These are phyloP conservation scores for Phylloscopus trochilus DNA, from an alignment of 2,113 vertebrate species.

Conservation along the genomic window DNA sequence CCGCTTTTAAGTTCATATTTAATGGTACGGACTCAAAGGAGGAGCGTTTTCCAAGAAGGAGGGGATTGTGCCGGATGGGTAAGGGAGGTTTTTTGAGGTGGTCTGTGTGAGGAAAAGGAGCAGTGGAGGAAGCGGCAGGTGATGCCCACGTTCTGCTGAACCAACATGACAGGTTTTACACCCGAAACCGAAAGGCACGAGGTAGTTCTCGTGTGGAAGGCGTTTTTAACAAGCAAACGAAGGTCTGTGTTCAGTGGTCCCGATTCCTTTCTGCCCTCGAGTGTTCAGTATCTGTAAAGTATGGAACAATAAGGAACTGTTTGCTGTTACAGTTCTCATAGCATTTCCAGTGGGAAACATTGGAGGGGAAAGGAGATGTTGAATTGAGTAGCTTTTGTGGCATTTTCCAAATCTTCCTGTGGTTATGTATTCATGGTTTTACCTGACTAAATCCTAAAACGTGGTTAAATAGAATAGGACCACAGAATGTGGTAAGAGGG, in stretches of 20 bases:
- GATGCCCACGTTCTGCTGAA: neutral
- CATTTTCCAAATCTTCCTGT: neutral
- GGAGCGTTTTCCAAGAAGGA: neutral
- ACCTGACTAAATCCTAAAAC: neutral
- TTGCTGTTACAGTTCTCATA: neutral
- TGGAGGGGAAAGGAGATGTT: neutral
- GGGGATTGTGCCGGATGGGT: neutral
- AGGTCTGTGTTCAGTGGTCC: neutral
- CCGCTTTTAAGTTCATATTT: fast-evolving
- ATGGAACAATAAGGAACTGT: neutral
- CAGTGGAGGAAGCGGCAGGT: neutral
- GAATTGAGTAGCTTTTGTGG: neutral
- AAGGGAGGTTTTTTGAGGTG: neutral
- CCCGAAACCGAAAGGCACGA: neutral
- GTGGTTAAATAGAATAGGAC: neutral
- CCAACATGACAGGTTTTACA: neutral
- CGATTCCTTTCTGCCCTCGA: neutral
- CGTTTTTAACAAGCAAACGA: neutral
- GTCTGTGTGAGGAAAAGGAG: neutral
- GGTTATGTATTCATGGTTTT: neutral
- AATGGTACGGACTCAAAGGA: neutral
- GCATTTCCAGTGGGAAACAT: neutral
- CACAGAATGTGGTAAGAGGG: neutral
- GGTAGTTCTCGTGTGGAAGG: neutral
- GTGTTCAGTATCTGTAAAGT: neutral